phyloP scores from a whole-genome alignment of 2,113 vertebrate genomes.

The Macquaria australasica region DNA sequence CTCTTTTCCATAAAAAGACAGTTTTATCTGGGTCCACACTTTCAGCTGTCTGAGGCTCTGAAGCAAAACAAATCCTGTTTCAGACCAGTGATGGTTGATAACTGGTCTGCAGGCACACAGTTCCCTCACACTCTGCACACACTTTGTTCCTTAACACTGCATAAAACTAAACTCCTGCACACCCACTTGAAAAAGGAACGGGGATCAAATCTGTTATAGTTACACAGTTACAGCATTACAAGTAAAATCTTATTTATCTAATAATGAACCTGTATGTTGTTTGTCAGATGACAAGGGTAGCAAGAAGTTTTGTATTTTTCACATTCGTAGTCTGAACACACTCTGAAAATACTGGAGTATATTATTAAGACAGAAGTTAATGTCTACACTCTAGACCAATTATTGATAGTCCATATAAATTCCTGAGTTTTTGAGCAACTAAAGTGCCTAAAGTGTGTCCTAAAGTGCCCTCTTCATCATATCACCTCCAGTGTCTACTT shows the following conservation, averaged over 20 bases:
- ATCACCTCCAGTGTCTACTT: not conserved
- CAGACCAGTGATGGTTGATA: slow-evolving; percentile 24
- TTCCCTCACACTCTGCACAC: not conserved
- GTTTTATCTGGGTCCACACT: not conserved
- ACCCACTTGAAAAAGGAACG: not conserved
- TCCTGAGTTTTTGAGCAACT: not conserved
- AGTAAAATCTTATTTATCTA: not conserved
- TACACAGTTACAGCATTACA: not conserved
- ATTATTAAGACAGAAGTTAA: not conserved
- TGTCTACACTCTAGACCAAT: not conserved
- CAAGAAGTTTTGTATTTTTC: not conserved
- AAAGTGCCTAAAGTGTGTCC: not conserved
- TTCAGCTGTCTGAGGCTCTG: slow-evolving; percentile 1
- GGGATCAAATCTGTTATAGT: not conserved
- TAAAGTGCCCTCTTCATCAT: not conserved
- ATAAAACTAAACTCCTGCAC: not conserved
- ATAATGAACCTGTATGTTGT: not conserved
- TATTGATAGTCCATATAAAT: not conserved
- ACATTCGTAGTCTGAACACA: not conserved
- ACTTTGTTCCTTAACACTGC: not conserved
- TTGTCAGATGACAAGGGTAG: not conserved
- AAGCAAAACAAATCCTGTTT: slow-evolving; percentile 11
- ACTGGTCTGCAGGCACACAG: not conserved
- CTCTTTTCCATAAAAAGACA: slow-evolving; percentile 40
- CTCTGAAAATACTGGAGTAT: not conserved